Evolutionary conservation across 2,797 vertebrate species (phyloP), one percentile per base, ranked within the genome.

Genomic region (Silurus lanzhouensis): DNA sequence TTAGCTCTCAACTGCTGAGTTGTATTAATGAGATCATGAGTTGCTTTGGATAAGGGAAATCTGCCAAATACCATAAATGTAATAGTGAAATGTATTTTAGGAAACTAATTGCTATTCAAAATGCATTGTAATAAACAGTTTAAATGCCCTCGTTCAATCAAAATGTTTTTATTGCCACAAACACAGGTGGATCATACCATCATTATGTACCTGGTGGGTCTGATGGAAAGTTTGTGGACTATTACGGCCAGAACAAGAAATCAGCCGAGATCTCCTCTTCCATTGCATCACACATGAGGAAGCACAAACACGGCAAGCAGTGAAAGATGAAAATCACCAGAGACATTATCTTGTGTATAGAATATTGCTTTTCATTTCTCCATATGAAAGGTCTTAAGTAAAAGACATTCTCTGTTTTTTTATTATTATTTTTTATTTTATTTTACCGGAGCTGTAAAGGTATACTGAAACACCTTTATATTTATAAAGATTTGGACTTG

Each of bases 161-260:
- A 7, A 78, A 60, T 82, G 57, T 77, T 61, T n/a, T 84, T 74
- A 3, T n/a, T 38, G 13, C 10, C 27, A 17, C 61, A n/a, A 74
- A 58, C 38, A 15, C 92, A 99, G 98, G 97, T 99, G n/a, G 98
- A 99, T 90, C 98, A 99, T 92, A 99, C 97, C 0, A 99, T 99
- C 91, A 98, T 99, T 87, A 99, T 99, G 98, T 99, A 99, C 92
- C 96, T 99, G 5, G 90, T 99, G 0, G 97, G 96, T 81, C 98
- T 0, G 96, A 98, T 44, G 98, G 98, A 12, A 89, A 93, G 19
- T 99, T 99, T 0, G 66, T 97, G 67, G 97, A 99, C 83, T 99
- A 99, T 91, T 99, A 94, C 63, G 98, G 98, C 89, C 98, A 99
- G 90, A 99, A 99, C 92, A 99, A 97, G 92, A 96, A 25, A 68